Percentiles rank a stretch among this genome's conserved stretches.
Evolutionary conservation across 2,797 vertebrate species (phyloP).

Genomic region (Pseudochirops cupreus): DNA sequence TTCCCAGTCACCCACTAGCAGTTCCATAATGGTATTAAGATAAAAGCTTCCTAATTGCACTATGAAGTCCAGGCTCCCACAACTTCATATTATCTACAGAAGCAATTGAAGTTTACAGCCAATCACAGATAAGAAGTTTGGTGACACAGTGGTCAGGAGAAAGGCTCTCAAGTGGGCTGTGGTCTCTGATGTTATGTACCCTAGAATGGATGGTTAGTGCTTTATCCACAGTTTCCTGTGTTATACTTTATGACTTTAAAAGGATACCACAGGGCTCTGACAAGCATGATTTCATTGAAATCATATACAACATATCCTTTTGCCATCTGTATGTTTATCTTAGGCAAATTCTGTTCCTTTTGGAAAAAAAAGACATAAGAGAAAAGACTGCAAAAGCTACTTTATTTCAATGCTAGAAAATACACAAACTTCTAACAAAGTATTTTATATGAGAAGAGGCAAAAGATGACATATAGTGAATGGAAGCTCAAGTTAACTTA

Average conservation of each 20-base stretch:
- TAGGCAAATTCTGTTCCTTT: neutral
- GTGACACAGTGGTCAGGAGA: neutral
- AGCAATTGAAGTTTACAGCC: neutral
- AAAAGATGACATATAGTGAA: neutral
- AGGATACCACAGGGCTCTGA: neutral
- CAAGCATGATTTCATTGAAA: neutral
- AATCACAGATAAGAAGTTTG: neutral
- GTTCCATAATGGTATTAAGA: neutral
- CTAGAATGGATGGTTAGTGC: neutral
- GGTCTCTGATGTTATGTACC: neutral
- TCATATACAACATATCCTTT: neutral
- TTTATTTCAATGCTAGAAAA: neutral
- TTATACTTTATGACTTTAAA: neutral
- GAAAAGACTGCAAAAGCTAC: neutral
- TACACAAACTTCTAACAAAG: neutral
- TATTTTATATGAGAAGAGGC: neutral
- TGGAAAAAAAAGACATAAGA: neutral
- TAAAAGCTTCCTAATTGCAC: neutral
- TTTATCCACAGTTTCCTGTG: neutral
- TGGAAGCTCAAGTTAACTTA: neutral
- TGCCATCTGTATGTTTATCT: constrained; percentile 5
- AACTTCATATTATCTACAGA: neutral
- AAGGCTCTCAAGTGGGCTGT: neutral
- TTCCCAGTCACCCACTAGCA: neutral
- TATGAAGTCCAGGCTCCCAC: neutral